These are phyloP conservation scores for Adelges cooleyi DNA, from an alignment of 1,140 invertebrate genomes.

Conservation along the genomic window DNA sequence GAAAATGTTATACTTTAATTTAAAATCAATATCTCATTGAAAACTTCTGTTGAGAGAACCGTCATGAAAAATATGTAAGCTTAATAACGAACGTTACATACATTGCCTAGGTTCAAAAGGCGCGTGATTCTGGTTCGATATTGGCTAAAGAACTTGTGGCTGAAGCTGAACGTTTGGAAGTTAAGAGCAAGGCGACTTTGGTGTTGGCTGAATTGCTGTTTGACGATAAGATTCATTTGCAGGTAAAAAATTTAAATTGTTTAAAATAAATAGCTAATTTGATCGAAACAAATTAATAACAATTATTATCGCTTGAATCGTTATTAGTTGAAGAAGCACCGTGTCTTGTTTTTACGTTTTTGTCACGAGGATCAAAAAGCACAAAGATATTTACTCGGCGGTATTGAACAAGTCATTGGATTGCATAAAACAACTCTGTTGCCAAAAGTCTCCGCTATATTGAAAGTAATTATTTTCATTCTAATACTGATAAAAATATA, in stretches of 20 bases:
- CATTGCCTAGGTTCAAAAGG: slow-evolving; percentile 17
- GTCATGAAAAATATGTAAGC: no score
- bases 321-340: slow-evolving; percentile 47
- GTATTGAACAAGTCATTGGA: slow-evolving; percentile 86
- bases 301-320: slow-evolving; percentile 20
- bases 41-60: no score
- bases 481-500: not conserved
- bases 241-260: slow-evolving; percentile 48
- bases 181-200: slow-evolving; percentile 85
- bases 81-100: not conserved
- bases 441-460: slow-evolving; percentile 75
- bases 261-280: no score
- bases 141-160: slow-evolving; percentile 74
- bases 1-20: no score
- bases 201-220: slow-evolving; percentile 89
- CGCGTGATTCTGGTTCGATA: slow-evolving; percentile 33
- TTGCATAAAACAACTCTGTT: slow-evolving; percentile 68
- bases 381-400: slow-evolving; percentile 89
- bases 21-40: no score
- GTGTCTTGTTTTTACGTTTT: slow-evolving; percentile 66
- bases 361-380: slow-evolving; percentile 79
- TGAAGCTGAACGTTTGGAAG: slow-evolving; percentile 90
- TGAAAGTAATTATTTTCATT: slow-evolving; percentile 51
- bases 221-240: slow-evolving; percentile 65
- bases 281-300: not conserved